A percentile compares a stretch with the other conserved stretches of the same genome.
phyloP scores from a whole-genome alignment of 2,888 invertebrate species.

The Hyppa rectilinea region DNA sequence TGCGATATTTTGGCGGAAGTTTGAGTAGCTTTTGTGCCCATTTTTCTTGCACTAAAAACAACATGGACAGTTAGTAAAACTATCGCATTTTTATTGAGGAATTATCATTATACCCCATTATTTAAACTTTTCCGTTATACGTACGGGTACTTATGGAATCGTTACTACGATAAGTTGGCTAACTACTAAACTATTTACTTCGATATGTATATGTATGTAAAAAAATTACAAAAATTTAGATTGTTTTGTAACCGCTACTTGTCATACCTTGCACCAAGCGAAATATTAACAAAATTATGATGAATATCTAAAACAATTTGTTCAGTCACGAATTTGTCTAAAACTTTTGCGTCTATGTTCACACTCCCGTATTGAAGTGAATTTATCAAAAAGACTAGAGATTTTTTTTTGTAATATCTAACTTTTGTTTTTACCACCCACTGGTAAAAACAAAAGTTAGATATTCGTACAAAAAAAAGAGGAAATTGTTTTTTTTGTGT shows the following conservation, averaged over 20 bases:
- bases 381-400: conserved; percentile 2
- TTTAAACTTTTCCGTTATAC: background rate
- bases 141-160: background rate
- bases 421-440: background rate
- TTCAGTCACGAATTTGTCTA: conserved; percentile 54
- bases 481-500: too few relatives aligned
- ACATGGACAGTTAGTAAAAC: too few relatives aligned
- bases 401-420: background rate
- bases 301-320: conserved; percentile 64
- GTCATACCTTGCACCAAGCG: conserved; percentile 15
- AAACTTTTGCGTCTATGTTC: conserved; percentile 47
- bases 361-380: conserved; percentile 18
- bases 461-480: too few relatives aligned
- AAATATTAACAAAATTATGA: conserved; percentile 51
- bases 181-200: background rate
- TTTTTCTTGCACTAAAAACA: too few relatives aligned
- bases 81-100: background rate
- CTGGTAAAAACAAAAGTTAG: too few relatives aligned
- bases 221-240: too few relatives aligned
- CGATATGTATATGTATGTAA: too few relatives aligned
- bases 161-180: background rate
- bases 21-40: background rate
- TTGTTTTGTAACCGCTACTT: conserved; percentile 18
- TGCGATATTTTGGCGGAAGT: background rate
- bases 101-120: background rate